These are phyloP conservation scores for Hemicentrotus pulcherrimus DNA, from an alignment of 35 echinoderm and acorn worm genomes.

Conservation along the genomic window DNA sequence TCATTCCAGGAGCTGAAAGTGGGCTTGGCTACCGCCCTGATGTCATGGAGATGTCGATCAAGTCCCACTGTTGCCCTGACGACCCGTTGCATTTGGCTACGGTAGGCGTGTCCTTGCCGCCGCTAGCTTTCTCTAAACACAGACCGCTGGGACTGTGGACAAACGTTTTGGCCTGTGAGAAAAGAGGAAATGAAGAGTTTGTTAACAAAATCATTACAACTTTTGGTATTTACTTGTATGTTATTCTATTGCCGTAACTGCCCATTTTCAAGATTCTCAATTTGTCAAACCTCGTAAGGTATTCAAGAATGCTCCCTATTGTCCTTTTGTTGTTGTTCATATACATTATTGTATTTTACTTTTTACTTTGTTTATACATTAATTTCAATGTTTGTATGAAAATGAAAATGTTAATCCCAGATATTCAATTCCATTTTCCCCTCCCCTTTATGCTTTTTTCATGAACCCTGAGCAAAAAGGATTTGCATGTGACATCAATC, in stretches of 20 bases:
- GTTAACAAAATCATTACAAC: neutral
- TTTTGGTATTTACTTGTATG: too few species aligned
- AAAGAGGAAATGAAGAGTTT: neutral
- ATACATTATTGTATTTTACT: too few species aligned
- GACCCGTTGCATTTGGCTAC: constrained; percentile 75
- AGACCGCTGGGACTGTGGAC: constrained; percentile 73
- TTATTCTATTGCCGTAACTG: too few species aligned
- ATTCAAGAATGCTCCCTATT: too few species aligned
- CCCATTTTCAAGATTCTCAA: too few species aligned
- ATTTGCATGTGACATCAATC: neutral
- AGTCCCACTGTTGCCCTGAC: constrained; percentile 81
- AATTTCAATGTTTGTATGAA: too few species aligned
- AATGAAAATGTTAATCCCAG: neutral
- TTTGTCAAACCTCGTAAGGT: too few species aligned
- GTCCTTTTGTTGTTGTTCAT: too few species aligned
- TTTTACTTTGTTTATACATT: too few species aligned
- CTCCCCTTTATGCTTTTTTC: neutral
- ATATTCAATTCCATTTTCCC: neutral
- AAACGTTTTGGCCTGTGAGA: constrained; percentile 74
- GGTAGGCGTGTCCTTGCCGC: constrained; percentile 74
- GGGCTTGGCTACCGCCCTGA: constrained; percentile 2
- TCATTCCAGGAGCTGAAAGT: neutral
- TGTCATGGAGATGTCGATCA: constrained; percentile 79
- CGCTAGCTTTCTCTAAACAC: constrained; percentile 71
- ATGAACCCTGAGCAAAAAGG: neutral